phyloP scores from a whole-genome alignment of 2,888 invertebrate genomes.

The Cacoxenus indagator region DNA sequence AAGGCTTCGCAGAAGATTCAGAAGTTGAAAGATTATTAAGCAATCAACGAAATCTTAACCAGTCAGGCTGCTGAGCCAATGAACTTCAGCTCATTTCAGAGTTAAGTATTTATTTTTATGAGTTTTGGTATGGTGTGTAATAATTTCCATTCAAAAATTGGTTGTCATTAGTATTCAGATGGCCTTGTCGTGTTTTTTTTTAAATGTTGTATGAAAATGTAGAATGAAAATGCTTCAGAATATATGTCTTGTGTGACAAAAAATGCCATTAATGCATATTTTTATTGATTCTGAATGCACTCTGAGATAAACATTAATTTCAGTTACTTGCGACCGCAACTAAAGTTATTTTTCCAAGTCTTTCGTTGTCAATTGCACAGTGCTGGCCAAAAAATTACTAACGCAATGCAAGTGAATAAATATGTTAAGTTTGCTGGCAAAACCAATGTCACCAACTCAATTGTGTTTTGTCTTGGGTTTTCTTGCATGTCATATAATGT shows the following conservation, averaged over 20 bases:
- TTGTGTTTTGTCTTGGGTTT: neutral
- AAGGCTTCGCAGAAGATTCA: neutral
- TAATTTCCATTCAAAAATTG: constrained; percentile 4
- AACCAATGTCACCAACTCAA: constrained; percentile 52
- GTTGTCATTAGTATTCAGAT: neutral
- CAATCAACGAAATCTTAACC: constrained; percentile 52
- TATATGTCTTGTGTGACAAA: no score
- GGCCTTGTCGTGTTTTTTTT: no score
- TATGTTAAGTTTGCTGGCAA: neutral
- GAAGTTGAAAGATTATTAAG: constrained; percentile 45
- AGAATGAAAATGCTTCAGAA: no score
- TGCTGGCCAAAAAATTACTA: neutral
- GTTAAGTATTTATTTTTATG: neutral
- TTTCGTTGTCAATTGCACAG: neutral
- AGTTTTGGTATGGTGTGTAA: neutral
- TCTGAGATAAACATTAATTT: constrained; percentile 44
- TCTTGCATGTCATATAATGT: constrained; percentile 57
- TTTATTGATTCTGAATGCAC: no score
- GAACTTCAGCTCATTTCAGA: constrained; percentile 41
- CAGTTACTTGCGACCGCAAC: neutral
- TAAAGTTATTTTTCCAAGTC: neutral
- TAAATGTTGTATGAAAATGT: no score
- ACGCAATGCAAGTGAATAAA: neutral
- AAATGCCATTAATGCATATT: no score
- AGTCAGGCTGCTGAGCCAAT: constrained; percentile 43